Evolutionary conservation across 2,888 invertebrate genomes (phyloP).

Genomic region (Hirtodrosophila trivittata): DNA sequence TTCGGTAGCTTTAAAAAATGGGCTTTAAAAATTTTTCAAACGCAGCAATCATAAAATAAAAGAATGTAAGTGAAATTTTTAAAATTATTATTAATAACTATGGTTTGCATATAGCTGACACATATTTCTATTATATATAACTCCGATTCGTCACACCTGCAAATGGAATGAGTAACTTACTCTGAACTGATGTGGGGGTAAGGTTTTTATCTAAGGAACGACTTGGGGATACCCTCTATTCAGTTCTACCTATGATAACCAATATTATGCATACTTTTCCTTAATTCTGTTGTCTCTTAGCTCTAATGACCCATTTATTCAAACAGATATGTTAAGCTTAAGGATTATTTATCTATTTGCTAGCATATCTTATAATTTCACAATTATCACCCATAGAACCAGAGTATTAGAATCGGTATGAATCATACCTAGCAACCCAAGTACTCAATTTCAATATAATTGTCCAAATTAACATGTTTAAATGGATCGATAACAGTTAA

Average conservation of each 20-base stretch:
- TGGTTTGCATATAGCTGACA: no score
- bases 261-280: no score
- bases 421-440: slow-evolving; percentile 17
- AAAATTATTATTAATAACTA: no score
- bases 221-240: no score
- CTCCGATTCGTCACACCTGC: slow-evolving; percentile 9
- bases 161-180: background rate
- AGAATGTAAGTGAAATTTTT: background rate
- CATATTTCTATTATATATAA: slow-evolving; percentile 15
- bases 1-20: background rate
- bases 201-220: no score
- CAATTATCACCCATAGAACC: background rate
- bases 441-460: slow-evolving; percentile 21
- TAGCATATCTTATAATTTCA: no score
- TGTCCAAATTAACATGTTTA: slow-evolving; percentile 29
- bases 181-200: background rate
- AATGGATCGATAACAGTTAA: slow-evolving; percentile 29
- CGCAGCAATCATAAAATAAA: slow-evolving; percentile 12
- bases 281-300: no score
- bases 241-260: no score
- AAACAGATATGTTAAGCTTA: no score
- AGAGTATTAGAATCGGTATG: slow-evolving; percentile 4
- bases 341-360: no score
- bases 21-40: background rate
- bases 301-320: no score